These are phyloP conservation scores for Malacoraja senta DNA, from an alignment of 2,797 vertebrate genomes.

Conservation along the genomic window DNA sequence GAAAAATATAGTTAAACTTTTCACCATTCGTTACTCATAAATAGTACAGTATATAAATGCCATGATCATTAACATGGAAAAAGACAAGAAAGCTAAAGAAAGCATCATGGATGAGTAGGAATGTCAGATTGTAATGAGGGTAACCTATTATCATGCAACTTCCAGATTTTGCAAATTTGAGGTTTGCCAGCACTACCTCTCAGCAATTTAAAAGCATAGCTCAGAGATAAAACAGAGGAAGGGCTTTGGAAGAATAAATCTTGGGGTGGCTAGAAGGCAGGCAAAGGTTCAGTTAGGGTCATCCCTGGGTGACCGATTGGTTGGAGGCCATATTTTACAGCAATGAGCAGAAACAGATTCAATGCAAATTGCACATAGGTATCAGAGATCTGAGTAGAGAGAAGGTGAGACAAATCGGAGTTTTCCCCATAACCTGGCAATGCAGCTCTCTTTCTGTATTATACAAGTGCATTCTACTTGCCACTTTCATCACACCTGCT, in stretches of 20 bases:
- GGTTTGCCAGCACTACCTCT: neutral
- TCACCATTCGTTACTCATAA: neutral
- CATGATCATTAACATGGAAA: neutral
- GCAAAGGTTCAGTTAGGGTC: neutral
- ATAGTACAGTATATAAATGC: neutral
- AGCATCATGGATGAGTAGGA: neutral
- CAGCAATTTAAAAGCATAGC: neutral
- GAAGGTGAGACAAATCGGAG: neutral
- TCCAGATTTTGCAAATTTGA: neutral
- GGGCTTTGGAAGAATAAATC: neutral
- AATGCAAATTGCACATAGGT: neutral
- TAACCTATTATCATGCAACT: neutral
- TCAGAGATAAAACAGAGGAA: neutral
- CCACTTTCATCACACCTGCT: neutral
- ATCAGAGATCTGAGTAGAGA: neutral
- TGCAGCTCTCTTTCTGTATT: neutral
- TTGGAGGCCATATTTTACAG: neutral
- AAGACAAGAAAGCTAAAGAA: too few species aligned
- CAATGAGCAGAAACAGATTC: neutral
- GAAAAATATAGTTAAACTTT: neutral
- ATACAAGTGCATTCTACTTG: neutral
- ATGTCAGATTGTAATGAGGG: neutral
- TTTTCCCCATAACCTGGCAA: too few species aligned
- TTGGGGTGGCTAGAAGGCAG: neutral
- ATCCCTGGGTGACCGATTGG: neutral